These are phyloP conservation scores for Cheilosia vulpina DNA, from an alignment of 2,888 invertebrate genomes.

Conservation along the genomic window DNA sequence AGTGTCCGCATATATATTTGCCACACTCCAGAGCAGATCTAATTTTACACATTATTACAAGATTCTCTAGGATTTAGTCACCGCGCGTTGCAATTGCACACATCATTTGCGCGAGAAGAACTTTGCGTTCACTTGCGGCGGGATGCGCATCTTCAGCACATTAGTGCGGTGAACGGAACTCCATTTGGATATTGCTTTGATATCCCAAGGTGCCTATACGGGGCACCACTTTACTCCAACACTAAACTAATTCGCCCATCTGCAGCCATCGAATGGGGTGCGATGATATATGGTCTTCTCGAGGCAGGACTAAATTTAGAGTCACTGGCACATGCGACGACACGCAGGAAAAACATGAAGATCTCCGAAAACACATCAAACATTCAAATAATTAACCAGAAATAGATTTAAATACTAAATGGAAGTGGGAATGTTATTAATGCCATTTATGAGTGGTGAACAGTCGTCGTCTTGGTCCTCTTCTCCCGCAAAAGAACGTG, in stretches of 20 bases:
- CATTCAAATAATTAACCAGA: constrained; percentile 66
- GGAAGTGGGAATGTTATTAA: constrained; percentile 35
- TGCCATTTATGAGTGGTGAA: constrained; percentile 32
- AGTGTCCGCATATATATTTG: neutral
- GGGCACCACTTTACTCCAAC: constrained; percentile 24
- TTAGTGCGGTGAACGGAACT: constrained; percentile 65
- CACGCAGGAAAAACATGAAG: constrained; percentile 15
- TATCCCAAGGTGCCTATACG: constrained; percentile 39
- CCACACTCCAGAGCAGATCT: constrained; percentile 45
- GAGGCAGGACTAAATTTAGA: constrained; percentile 63
- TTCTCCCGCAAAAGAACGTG: constrained; percentile 15
- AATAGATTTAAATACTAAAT: constrained; percentile 58
- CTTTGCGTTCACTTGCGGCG: constrained; percentile 36
- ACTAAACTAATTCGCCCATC: constrained; percentile 67
- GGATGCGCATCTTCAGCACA: constrained; percentile 43
- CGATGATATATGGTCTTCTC: constrained; percentile 68
- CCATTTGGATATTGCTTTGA: constrained; percentile 58
- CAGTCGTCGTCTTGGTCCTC: constrained; percentile 5
- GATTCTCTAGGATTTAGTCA: constrained; percentile 66
- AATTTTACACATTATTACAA: constrained; percentile 63
- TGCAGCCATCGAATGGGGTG: constrained; percentile 55
- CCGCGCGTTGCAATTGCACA: constrained; percentile 50
- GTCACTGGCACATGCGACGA: neutral
- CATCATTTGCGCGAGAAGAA: constrained; percentile 52
- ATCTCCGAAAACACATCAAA: constrained; percentile 41